Percentiles rank a stretch among this genome's conserved stretches.
phyloP scores from a whole-genome alignment of 2,888 invertebrate species.

The Cistogaster globosa region DNA sequence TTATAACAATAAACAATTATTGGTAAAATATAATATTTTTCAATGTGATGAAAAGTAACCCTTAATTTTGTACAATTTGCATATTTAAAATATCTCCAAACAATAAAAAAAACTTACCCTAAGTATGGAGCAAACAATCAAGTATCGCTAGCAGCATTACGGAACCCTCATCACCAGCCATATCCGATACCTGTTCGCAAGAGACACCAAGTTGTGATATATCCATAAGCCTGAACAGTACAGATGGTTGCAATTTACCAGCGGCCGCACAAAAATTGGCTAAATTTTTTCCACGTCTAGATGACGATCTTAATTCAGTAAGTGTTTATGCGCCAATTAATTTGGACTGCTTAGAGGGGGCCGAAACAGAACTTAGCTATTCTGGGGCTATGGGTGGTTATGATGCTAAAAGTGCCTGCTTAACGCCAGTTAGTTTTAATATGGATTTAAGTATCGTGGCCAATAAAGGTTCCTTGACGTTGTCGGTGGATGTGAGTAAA shows the following conservation, averaged over 20 bases:
- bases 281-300: slow-evolving; percentile 85
- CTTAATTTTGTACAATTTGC: slow-evolving; percentile 48
- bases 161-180: slow-evolving; percentile 93
- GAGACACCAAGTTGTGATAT: slow-evolving; percentile 85
- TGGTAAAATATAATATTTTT: not conserved
- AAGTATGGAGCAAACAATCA: slow-evolving; percentile 93
- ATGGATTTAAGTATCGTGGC: slow-evolving; percentile 88
- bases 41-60: not conserved
- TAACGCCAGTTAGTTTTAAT: slow-evolving; percentile 87
- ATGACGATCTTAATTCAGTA: slow-evolving; percentile 84
- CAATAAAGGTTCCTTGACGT: slow-evolving; percentile 86
- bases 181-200: slow-evolving; percentile 84
- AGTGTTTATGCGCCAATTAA: slow-evolving; percentile 84
- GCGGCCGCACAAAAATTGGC: slow-evolving; percentile 78
- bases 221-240: slow-evolving; percentile 86
- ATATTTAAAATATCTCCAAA: slow-evolving; percentile 22
- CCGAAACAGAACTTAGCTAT: slow-evolving; percentile 74
- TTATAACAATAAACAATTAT: not conserved
- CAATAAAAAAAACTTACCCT: slow-evolving; percentile 4
- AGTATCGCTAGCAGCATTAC: slow-evolving; percentile 87
- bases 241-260: slow-evolving; percentile 83
- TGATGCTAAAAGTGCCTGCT: slow-evolving; percentile 76
- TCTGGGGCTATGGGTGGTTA: slow-evolving; percentile 71
- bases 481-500: slow-evolving; percentile 79
- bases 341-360: slow-evolving; percentile 76